These are phyloP conservation scores for Cotesia glomerata DNA, from an alignment of 1,140 invertebrate genomes.

Conservation along the genomic window DNA sequence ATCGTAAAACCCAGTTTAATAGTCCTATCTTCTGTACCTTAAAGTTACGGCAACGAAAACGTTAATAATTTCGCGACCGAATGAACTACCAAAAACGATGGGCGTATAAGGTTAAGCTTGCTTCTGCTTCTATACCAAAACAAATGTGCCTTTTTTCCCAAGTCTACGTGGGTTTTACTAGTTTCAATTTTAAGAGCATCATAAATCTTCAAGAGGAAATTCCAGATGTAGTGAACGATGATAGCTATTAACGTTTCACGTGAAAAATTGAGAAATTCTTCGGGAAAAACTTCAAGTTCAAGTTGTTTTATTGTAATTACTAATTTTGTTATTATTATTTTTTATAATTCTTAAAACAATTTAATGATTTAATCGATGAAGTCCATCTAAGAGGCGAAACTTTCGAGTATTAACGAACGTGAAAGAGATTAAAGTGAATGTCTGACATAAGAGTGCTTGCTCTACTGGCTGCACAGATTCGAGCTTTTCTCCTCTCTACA, in stretches of 20 bases:
- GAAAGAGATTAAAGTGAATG: constrained; percentile 17
- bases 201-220: constrained; percentile 17
- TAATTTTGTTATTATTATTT: too few species aligned
- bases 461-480: too few species aligned
- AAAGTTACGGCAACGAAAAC: constrained; percentile 34
- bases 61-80: constrained; percentile 37
- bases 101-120: background rate
- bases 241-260: background rate
- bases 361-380: too few species aligned
- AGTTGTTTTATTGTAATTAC: background rate
- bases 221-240: background rate
- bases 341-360: too few species aligned
- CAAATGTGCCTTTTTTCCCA: background rate
- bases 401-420: background rate
- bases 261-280: background rate
- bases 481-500: too few species aligned
- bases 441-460: background rate
- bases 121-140: constrained; percentile 4
- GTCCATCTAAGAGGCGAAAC: too few species aligned
- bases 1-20: constrained; percentile 42
- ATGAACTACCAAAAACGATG: constrained; percentile 32
- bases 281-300: background rate
- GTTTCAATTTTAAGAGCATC: constrained; percentile 18
- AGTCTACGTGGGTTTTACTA: background rate
- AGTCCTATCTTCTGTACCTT: background rate